These are phyloP conservation scores for Sialis lutaria DNA, from an alignment of 2,888 invertebrate species.

Conservation along the genomic window DNA sequence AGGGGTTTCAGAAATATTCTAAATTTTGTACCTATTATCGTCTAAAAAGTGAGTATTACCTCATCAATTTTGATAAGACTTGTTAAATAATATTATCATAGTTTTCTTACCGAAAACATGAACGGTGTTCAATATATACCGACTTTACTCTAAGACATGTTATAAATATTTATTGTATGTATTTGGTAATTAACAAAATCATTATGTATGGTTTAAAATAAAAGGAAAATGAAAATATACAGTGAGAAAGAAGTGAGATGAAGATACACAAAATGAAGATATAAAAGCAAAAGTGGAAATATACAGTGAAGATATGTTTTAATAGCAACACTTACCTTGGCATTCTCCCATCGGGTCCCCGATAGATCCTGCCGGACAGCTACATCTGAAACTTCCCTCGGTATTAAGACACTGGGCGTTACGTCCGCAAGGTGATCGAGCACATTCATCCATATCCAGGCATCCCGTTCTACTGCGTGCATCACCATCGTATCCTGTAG, in stretches of 20 bases:
- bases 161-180: too few relatives aligned
- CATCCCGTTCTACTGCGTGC: constrained; percentile 51
- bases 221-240: too few relatives aligned
- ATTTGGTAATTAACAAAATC: too few relatives aligned
- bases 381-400: constrained; percentile 61
- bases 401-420: constrained; percentile 64
- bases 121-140: too few relatives aligned
- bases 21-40: too few relatives aligned
- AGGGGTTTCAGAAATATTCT: too few relatives aligned
- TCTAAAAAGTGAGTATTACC: too few relatives aligned
- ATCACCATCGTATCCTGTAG: constrained; percentile 65
- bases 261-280: neutral
- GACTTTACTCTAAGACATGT: too few relatives aligned
- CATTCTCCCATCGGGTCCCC: constrained; percentile 64
- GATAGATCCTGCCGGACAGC: constrained; percentile 66
- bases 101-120: too few relatives aligned
- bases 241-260: neutral
- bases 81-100: too few relatives aligned
- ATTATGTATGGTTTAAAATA: too few relatives aligned
- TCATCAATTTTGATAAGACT: too few relatives aligned
- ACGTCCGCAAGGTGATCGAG: constrained; percentile 57
- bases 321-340: constrained; percentile 42
- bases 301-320: neutral
- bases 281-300: neutral
- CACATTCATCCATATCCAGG: constrained; percentile 57